phyloP scores from a whole-genome alignment of 2,888 invertebrate genomes.

The Chloromyia formosa region DNA sequence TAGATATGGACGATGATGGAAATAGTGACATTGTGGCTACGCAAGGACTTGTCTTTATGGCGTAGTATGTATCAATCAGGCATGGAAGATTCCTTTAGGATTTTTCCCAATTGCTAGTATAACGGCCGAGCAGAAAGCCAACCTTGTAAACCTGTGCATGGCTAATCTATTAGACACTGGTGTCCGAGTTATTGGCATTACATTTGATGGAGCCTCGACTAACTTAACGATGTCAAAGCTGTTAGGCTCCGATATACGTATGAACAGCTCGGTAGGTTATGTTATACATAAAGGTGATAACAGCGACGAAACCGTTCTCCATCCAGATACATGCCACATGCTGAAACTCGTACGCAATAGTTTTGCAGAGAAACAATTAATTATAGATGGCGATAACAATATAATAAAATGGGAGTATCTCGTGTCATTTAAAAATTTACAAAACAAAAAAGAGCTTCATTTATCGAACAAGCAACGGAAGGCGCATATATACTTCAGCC shows the following conservation, averaged over 20 bases:
- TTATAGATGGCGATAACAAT: no score
- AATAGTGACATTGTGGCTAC: background rate
- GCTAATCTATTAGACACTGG: slow-evolving; percentile 14
- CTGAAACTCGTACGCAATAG: background rate
- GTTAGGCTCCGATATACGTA: slow-evolving; percentile 23
- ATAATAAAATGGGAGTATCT: no score
- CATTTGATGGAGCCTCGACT: slow-evolving; percentile 14
- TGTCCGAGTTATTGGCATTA: slow-evolving; percentile 19
- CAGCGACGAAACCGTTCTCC: background rate
- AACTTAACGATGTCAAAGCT: slow-evolving; percentile 15
- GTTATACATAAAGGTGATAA: background rate
- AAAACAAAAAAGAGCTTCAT: no score
- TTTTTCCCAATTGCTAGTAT: slow-evolving; percentile 30
- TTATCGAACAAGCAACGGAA: no score
- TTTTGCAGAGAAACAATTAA: background rate
- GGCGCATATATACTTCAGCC: no score
- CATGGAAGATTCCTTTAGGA: slow-evolving; percentile 36
- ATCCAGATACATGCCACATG: background rate
- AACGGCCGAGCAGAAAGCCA: slow-evolving; percentile 16
- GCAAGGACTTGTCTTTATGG: background rate
- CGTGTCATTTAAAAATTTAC: no score
- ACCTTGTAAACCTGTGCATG: background rate
- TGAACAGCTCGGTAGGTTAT: background rate
- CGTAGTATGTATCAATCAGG: slow-evolving; percentile 12
- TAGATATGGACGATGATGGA: slow-evolving; percentile 27